Evolutionary conservation across 2,797 vertebrate species (phyloP), one percentile per base, ranked within the genome.

Genomic region (Enteromius afrohamiltoni): DNA sequence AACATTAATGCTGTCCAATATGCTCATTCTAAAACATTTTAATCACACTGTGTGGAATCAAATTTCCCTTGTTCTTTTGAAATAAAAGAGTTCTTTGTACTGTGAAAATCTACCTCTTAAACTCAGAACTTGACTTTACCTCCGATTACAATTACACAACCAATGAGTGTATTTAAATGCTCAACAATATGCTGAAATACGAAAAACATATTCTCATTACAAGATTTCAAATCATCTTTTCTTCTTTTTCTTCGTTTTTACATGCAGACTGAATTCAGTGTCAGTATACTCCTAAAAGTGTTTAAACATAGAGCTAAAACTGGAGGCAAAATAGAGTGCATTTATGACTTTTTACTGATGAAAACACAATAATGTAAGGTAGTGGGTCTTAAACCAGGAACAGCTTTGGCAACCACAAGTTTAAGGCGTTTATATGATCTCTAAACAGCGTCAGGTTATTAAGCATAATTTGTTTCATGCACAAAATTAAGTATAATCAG

Each of bases 1-100:
- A 79, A 14, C 45, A 23, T 68, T 34, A 53, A 79, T 68, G 9
- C 16, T 14, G 19, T 76, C 21, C 47, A 29, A 42, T 77, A 26
- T 31, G 23, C 40, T 65, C 76, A 64, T 64, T 31, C 26, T 78
- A 17, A 37, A 29, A 62, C 17, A 65, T n/a, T 34, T 49, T 6
- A 37, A 49, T 49, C 40, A 3, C 26, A 64, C 31, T 31, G 29
- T 1, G 74, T 26, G 53, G n/a, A 60, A 64, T 78, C 17, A 65
- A 65, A 65, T 31, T 31, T 49, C 42, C 26, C 19, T 65, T 65
- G 37, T 62, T 77, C 23, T 29, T 13, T 49, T 1, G 1, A 21
- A 42, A 65, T 78, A 34, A 76, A 76, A 76, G 60, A 47, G 40
- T 23, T 29, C 14, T 34, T 78, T 49, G 19, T n/a, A 31, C 42